A percentile compares a stretch with the other conserved stretches of the same genome.
Evolutionary conservation across 2,888 invertebrate genomes (phyloP).

Genomic region (Cryptocephalus primarius): DNA sequence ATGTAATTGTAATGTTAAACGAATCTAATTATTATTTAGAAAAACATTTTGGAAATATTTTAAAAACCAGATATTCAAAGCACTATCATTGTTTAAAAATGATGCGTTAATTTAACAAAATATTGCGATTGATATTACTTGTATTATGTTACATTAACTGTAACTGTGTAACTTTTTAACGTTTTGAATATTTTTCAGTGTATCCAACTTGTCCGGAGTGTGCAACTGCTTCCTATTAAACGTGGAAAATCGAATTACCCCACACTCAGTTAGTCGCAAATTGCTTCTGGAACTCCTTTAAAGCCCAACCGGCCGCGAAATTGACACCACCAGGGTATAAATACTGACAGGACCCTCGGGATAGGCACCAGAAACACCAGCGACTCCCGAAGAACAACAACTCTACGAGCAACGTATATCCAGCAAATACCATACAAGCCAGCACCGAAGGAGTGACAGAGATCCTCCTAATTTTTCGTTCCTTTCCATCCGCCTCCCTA

Average conservation of each 20-base stretch:
- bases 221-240: no score
- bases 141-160: no score
- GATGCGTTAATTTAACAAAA: no score
- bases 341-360: slow-evolving; percentile 2
- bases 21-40: no score
- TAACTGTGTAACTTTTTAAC: no score
- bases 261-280: slow-evolving; percentile 13
- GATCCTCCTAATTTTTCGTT: slow-evolving; percentile 6
- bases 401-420: slow-evolving; percentile 6
- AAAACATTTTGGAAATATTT: no score
- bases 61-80: no score
- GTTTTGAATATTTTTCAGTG: no score
- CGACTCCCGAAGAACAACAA: slow-evolving; percentile 6
- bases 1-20: no score
- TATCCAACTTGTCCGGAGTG: no score
- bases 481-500: not conserved
- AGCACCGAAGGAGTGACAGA: slow-evolving; percentile 3
- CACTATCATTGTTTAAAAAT: no score
- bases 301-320: slow-evolving; percentile 10
- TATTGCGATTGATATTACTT: no score
- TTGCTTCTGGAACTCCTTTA: slow-evolving; percentile 10
- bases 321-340: slow-evolving; percentile 8
- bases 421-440: slow-evolving; percentile 12
- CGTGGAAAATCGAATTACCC: slow-evolving; percentile 10
- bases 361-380: slow-evolving; percentile 5